Percentiles rank a stretch among this genome's conserved stretches.
Evolutionary conservation across 1,140 invertebrate genomes (phyloP).

Genomic region (Papilio glaucus): DNA sequence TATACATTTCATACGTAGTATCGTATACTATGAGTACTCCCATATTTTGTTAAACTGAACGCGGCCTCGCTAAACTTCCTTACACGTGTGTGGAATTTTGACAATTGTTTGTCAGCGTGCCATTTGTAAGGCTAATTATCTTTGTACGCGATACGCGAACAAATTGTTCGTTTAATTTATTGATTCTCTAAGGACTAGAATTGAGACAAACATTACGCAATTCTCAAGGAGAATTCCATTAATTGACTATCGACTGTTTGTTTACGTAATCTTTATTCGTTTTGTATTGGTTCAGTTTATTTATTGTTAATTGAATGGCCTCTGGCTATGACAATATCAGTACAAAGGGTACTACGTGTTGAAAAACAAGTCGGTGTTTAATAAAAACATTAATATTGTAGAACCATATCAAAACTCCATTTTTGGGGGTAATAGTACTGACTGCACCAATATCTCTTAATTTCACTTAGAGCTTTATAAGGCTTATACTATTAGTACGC

Average conservation of each 20-base stretch:
- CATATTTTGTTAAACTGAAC: neutral
- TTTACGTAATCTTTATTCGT: neutral
- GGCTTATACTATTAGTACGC: too few relatives aligned
- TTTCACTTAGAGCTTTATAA: too few relatives aligned
- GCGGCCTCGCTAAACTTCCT: slow-evolving; percentile 5
- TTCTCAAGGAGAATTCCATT: neutral
- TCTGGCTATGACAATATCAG: too few relatives aligned
- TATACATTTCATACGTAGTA: too few relatives aligned
- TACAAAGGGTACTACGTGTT: neutral
- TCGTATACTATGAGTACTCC: neutral
- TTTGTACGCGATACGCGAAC: neutral
- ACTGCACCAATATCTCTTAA: too few relatives aligned
- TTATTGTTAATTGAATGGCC: neutral
- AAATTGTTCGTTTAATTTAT: neutral
- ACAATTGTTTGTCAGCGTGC: neutral
- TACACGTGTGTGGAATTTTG: slow-evolving; percentile 16
- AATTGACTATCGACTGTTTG: neutral
- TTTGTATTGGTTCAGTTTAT: neutral
- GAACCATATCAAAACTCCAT: too few relatives aligned
- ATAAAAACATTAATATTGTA: too few relatives aligned
- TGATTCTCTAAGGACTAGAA: slow-evolving; percentile 9
- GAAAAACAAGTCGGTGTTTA: too few relatives aligned
- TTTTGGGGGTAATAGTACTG: too few relatives aligned
- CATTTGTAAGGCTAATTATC: slow-evolving; percentile 16
- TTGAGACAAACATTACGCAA: neutral